These are phyloP conservation scores for Uromys caudimaculatus DNA, from an alignment of 2,797 vertebrate species.

Conservation along the genomic window DNA sequence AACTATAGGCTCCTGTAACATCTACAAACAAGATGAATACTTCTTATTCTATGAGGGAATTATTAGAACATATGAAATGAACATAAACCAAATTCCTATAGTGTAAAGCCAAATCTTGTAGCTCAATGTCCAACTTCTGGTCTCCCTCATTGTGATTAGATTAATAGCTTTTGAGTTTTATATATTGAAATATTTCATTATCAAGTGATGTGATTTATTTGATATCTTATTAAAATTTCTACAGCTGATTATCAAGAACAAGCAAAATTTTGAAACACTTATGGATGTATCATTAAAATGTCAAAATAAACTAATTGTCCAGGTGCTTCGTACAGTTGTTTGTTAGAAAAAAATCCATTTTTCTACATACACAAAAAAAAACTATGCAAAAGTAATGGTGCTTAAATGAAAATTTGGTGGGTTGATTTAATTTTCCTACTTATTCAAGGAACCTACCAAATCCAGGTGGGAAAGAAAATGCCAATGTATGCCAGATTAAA, in stretches of 20 bases:
- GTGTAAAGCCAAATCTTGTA: neutral
- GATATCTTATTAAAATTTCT: neutral
- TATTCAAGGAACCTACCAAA: constrained; percentile 60
- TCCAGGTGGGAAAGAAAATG: constrained; percentile 75
- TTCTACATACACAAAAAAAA: neutral
- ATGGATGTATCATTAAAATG: neutral
- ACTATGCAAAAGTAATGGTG: neutral
- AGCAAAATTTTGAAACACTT: neutral
- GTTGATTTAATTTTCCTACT: constrained; percentile 64
- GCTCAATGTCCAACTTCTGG: neutral
- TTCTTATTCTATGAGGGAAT: neutral
- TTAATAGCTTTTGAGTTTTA: neutral
- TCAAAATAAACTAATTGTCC: neutral
- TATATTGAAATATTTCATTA: neutral
- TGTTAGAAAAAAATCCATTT: neutral
- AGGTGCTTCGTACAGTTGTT: neutral
- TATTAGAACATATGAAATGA: neutral
- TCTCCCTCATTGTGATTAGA: neutral
- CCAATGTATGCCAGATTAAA: constrained; percentile 78
- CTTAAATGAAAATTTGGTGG: constrained; percentile 27
- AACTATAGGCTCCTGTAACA: neutral
- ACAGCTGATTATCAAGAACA: neutral
- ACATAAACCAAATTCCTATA: neutral
- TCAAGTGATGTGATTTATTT: neutral
- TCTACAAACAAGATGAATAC: neutral